A percentile compares a stretch with the other conserved stretches of the same genome.
Evolutionary conservation across 2,113 vertebrate species (phyloP).

Genomic region (Oryzias curvinotus): DNA sequence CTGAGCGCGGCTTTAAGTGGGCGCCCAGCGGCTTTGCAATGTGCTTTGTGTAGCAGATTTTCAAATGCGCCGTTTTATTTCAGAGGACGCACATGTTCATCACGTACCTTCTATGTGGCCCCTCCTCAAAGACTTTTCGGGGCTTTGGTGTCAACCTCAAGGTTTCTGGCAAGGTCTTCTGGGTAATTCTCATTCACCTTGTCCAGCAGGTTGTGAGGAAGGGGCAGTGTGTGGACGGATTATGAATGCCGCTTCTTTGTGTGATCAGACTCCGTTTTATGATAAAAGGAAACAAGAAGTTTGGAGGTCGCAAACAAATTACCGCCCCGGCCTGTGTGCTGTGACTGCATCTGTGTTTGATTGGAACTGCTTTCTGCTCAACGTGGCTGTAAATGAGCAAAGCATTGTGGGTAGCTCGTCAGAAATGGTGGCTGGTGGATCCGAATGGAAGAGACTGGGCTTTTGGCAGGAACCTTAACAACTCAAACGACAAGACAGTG

Average conservation of each 20-base stretch:
- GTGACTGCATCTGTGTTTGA: conserved; percentile 23
- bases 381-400: too few species aligned
- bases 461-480: too few species aligned
- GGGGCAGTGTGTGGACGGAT: conserved; percentile 21
- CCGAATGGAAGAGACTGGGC: too few species aligned
- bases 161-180: conserved; percentile 74
- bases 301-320: conserved; percentile 73
- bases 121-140: conserved; percentile 48
- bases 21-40: conserved; percentile 67
- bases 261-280: conserved; percentile 53
- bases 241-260: conserved; percentile 42
- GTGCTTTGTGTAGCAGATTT: conserved; percentile 80
- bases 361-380: background rate
- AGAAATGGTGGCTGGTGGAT: too few species aligned
- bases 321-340: conserved; percentile 15
- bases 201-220: conserved; percentile 45
- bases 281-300: conserved; percentile 58
- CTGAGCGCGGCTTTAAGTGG: conserved; percentile 72
- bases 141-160: conserved; percentile 70
- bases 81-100: conserved; percentile 58
- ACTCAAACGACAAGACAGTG: too few species aligned
- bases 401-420: too few species aligned
- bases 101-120: conserved; percentile 25
- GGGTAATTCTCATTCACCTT: conserved; percentile 78
- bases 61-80: conserved; percentile 69